Evolutionary conservation across 92 coral and sea anemone genomes (phyloP), one percentile per base, ranked within the genome.

Genomic region (Micromussa lordhowensis): DNA sequence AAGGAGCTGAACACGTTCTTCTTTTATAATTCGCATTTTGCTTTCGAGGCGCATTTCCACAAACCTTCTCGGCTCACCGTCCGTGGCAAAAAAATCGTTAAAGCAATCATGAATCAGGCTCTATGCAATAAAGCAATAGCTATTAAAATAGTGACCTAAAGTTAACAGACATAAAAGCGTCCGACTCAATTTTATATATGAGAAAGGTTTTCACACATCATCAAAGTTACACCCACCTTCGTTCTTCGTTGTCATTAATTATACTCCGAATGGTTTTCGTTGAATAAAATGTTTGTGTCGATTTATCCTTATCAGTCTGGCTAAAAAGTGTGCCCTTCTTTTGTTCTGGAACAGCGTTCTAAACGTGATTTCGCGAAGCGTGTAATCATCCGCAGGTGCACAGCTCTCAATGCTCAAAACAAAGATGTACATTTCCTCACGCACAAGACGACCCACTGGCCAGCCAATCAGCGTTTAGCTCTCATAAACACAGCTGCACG

Each of bases 401-500:
- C 59, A 70, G 26, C 24, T 19, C 36, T 71, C 49, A 83, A 28
- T 11, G 21, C 49, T 32, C 55, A 64, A 82, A 30, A 44, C 36
- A 44, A 68, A 68, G 76, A 82, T 83, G 87, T 14, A 30, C 68
- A 72, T 70, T 70, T 83, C 70, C 53, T 73, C 32, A 51, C 68
- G 68, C 59, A n/a, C n/a, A 26, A 51, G 66, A 31, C 66, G 14
- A 71, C 30, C 31, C 35, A 71, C 35, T 34, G 19, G 35, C 17
- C 58, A 73, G 26, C 88, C 88, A 84, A 84, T 84, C 70, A 59
- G 38, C 2, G 22, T 31, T n/a, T 6, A 16, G 81, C 78, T 72
- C n/a, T 57, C 26, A 57, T 22, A 84, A 84, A 84, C 73, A 74
- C 88, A 84, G 80, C 88, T 84, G 88, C n/a, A 24, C 29, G 3